phyloP scores from a whole-genome alignment of 2,113 vertebrate genomes.

The Embiotoca jacksoni region DNA sequence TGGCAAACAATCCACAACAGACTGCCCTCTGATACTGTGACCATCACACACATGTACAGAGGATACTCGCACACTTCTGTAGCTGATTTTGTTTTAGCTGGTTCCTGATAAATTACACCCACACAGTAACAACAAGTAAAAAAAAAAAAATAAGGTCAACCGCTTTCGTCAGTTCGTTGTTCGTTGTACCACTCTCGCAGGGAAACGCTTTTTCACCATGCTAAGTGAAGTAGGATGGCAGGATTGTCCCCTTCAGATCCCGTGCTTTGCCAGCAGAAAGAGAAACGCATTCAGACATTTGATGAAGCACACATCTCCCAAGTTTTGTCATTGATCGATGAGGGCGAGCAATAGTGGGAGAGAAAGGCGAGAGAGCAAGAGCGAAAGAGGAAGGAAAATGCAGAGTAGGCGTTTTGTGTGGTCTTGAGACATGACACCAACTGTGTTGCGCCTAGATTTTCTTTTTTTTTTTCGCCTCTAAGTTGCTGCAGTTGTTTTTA shows the following conservation, averaged over 20 bases:
- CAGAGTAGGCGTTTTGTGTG: conserved; percentile 55
- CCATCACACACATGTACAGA: not conserved
- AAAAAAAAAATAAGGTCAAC: conserved; percentile 11
- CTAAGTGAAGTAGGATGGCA: conserved; percentile 26
- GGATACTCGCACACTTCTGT: not conserved
- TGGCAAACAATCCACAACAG: conserved; percentile 33
- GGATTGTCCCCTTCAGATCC: conserved; percentile 43
- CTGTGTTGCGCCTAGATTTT: conserved; percentile 10
- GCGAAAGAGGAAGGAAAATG: conserved; percentile 52
- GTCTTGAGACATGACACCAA: conserved; percentile 33
- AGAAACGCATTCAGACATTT: conserved; percentile 74
- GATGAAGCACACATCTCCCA: conserved; percentile 73
- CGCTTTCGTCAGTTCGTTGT: conserved; percentile 12
- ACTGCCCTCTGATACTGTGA: conserved; percentile 39
- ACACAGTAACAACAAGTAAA: conserved; percentile 5
- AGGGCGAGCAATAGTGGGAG: conserved; percentile 48
- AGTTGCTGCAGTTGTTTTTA: not conserved
- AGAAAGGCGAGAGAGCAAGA: conserved; percentile 24
- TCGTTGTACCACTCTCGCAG: not conserved
- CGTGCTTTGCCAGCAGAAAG: conserved; percentile 67
- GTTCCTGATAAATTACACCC: conserved; percentile 1
- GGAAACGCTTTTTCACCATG: conserved; percentile 8
- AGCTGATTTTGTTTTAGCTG: conserved; percentile 10
- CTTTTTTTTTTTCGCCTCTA: not conserved
- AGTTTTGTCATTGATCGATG: conserved; percentile 80